Base-by-base conservation (phyloP, 64 coral and sea anemone species). In the Montipora capricornis region DNA sequence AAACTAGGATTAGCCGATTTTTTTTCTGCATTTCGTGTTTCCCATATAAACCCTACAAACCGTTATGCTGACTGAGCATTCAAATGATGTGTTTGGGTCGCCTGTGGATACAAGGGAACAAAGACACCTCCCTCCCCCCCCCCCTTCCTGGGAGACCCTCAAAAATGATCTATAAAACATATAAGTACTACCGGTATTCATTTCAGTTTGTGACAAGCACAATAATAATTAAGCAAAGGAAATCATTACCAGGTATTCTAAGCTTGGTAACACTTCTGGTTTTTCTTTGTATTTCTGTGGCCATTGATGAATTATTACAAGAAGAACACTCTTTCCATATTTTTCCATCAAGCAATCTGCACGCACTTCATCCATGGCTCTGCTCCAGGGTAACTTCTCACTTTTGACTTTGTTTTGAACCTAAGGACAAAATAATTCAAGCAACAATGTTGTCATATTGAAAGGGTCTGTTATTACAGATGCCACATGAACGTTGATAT, bases 321-420 rank as follows among this genome's bases (percentile, higher is more conserved):
- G 83, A 77, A 97, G 26, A 6, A 82, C 77, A 60, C 79, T 81
- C 48, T 91, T 90, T 20, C 81, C 89, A 83, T 97, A 87, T 29
- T 94, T 97, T 60, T 86, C 69, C 37, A 94, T 82, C 70, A 97
- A 58, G 61, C 83, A 58, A 22, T 97, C 95, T 9, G 79, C 92
- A 26, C 88, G 92, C 3, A 97, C 89, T 70, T 91, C 95, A 97
- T 97, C 95, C 95, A 97, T 94, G 8, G 95, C 95, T 67, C 82
- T 82, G 75, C 87, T 97, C 95, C 95, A 97, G 52, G 89, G 80
- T 8, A 91, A 57, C 3, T 94, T 84, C 49, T 44, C 59, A 49
- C 20, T 83, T 68, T 91, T 95, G 8, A 90, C 93, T 78, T 81
- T 97, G 29, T 91, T 81, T 88, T 93, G 87, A 11, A 97, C 95